Evolutionary conservation across 2,113 vertebrate genomes (phyloP).

Genomic region (Aptenodytes forsteri): DNA sequence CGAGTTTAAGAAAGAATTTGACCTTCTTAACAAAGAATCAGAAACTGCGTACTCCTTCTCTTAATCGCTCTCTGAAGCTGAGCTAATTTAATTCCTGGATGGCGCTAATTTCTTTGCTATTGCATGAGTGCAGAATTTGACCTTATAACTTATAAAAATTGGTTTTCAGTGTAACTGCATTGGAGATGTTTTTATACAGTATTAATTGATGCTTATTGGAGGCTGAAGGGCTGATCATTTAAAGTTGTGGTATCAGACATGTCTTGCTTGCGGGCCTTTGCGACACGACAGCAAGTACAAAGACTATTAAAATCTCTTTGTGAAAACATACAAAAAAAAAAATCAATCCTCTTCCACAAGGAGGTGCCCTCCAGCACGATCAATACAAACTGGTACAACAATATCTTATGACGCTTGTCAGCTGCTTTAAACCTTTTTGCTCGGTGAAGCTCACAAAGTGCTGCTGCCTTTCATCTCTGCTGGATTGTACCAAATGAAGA

Average conservation of each 20-base stretch:
- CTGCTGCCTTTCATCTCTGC: slow-evolving; percentile 21
- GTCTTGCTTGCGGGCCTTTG: slow-evolving; percentile 60
- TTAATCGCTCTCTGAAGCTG: neutral
- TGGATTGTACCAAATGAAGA: slow-evolving; percentile 34
- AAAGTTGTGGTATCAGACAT: slow-evolving; percentile 51
- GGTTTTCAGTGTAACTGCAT: slow-evolving; percentile 32
- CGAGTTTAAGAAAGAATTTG: slow-evolving; percentile 25
- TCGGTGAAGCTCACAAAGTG: slow-evolving; percentile 47
- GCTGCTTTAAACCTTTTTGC: slow-evolving; percentile 63
- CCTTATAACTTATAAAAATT: slow-evolving; percentile 45
- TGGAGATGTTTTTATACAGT: slow-evolving; percentile 24
- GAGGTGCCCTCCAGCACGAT: slow-evolving; percentile 73
- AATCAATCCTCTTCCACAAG: slow-evolving; percentile 77
- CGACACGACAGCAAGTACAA: slow-evolving; percentile 59
- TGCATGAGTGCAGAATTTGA: neutral
- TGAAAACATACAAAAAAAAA: slow-evolving; percentile 53
- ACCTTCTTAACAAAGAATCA: slow-evolving; percentile 33
- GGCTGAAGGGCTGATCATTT: slow-evolving; percentile 60
- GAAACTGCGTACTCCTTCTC: neutral
- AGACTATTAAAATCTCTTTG: slow-evolving; percentile 74
- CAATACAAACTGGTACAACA: slow-evolving; percentile 62
- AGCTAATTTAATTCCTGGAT: slow-evolving; percentile 37
- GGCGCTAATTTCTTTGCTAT: neutral
- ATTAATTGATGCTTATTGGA: slow-evolving; percentile 52
- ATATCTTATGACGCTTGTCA: slow-evolving; percentile 32